Conservation (phyloP, 2,797 vertebrate genomes). For the Pagetopsis macropterus region DNA sequence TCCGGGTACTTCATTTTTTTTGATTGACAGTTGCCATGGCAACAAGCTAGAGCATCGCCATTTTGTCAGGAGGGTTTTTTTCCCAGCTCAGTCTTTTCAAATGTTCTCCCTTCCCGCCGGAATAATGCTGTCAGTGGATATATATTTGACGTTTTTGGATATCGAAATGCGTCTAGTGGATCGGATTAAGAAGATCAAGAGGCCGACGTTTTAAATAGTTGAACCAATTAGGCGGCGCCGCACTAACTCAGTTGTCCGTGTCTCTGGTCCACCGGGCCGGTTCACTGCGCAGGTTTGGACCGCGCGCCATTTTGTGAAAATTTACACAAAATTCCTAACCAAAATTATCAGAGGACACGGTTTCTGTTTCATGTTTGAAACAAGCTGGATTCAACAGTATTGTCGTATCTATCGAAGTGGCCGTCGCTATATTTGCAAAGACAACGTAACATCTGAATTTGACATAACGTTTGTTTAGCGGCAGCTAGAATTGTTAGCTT, state of each 20-base stretch:
- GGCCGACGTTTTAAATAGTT: constrained; percentile 73
- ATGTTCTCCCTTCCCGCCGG: constrained; percentile 88
- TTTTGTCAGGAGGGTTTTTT: constrained; percentile 87
- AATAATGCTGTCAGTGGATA: constrained; percentile 84
- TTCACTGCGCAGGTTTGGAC: constrained; percentile 97
- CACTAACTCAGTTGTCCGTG: constrained; percentile 82
- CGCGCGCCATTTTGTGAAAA: constrained; percentile 99
- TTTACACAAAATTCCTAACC: constrained; percentile 86
- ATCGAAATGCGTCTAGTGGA: constrained; percentile 74
- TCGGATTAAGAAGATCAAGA: constrained; percentile 73
- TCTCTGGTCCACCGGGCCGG: constrained; percentile 89
- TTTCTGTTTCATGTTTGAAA: constrained; percentile 63
- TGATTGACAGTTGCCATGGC: constrained; percentile 89
- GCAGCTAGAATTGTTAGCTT: constrained; percentile 77
- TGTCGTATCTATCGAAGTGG: constrained; percentile 54
- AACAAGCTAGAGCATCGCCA: constrained; percentile 88
- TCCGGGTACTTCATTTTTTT: constrained; percentile 81
- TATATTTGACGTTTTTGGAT: constrained; percentile 79
- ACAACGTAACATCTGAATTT: constrained; percentile 69
- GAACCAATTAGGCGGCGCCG: constrained; percentile 81
- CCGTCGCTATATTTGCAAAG: constrained; percentile 53
- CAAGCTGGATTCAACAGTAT: constrained; percentile 32
- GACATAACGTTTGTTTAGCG: constrained; percentile 78
- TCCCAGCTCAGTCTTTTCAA: constrained; percentile 84
- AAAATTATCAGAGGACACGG: constrained; percentile 82